Conservation (phyloP, 2,797 vertebrate genomes). For the Falco rusticolus region DNA sequence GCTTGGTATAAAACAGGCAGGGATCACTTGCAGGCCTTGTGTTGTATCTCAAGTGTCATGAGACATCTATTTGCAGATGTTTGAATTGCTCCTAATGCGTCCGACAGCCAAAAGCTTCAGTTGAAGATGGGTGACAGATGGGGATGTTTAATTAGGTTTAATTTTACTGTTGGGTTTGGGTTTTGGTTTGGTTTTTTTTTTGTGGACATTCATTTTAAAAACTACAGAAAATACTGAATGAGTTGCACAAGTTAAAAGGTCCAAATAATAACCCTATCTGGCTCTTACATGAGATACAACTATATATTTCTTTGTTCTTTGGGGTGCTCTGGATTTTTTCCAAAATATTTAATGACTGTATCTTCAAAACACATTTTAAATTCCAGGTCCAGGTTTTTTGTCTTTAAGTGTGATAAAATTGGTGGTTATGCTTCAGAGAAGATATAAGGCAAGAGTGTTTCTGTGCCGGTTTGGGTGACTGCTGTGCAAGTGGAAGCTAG, state of each 20-base stretch:
- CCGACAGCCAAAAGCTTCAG: neutral
- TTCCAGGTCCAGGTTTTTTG: neutral
- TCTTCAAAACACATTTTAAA: neutral
- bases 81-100: neutral
- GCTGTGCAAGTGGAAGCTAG: neutral
- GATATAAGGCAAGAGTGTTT: neutral
- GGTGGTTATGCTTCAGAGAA: neutral
- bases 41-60: neutral
- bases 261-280: neutral
- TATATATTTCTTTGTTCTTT: neutral
- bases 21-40: neutral
- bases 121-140: neutral
- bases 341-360: neutral
- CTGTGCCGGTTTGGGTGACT: neutral
- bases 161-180: neutral
- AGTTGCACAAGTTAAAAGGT: neutral
- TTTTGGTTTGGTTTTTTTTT: neutral
- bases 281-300: neutral
- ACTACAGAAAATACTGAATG: neutral
- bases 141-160: neutral
- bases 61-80: neutral
- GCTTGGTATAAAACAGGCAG: neutral
- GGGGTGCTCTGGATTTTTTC: neutral
- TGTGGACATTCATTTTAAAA: neutral
- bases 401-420: neutral